Base-by-base conservation (phyloP, 1,140 invertebrate species). In the Myzus persicae region DNA sequence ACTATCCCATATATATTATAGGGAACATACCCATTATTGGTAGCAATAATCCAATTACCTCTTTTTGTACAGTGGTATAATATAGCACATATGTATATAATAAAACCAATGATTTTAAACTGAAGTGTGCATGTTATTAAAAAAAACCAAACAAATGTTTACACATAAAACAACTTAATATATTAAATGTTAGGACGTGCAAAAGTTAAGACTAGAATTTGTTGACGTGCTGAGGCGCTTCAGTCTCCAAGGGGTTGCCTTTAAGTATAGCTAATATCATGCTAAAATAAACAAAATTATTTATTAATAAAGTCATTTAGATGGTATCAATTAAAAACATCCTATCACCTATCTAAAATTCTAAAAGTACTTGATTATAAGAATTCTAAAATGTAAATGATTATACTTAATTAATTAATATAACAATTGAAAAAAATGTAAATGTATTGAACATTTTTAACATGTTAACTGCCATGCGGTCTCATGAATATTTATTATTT, bases 261-360 rank as follows among this genome's bases (percentile, higher is more conserved):
- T 97, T 97, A n/a, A 98, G 95, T 76, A 98, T 94, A 5, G 97
- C 96, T 59, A 97, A 96, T 94, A 98, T 98, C 94, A 98, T 96
- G 94, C 97, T 97, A 94, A 94, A 96, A 96, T 93, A 94, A 94
- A 94, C 94, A 94, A 94, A n/a, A n/a, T 46, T 11, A n/a, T 46
- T 48, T 36, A 87, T 87, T 20, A 87, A 87, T 36, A 51, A 84
- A 44, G 26, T 22, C 42, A 82, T 82, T 82, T 36, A 24, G 5
- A 76, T 76, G 5, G 31, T 76, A n/a, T 67, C 11, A 9, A 67
- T 67, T 67, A n/a, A 67, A 54, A 59, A 59, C 26, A n/a, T n/a
- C 5, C 31, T 67, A 18, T 51, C 22, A 14, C 5, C 31, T 67
- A 18, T 51, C 22, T 51, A 51, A 48, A 48, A 18, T 48, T 48